Evolutionary conservation across 2,113 vertebrate genomes (phyloP).

Genomic region (Patagioenas fasciata): DNA sequence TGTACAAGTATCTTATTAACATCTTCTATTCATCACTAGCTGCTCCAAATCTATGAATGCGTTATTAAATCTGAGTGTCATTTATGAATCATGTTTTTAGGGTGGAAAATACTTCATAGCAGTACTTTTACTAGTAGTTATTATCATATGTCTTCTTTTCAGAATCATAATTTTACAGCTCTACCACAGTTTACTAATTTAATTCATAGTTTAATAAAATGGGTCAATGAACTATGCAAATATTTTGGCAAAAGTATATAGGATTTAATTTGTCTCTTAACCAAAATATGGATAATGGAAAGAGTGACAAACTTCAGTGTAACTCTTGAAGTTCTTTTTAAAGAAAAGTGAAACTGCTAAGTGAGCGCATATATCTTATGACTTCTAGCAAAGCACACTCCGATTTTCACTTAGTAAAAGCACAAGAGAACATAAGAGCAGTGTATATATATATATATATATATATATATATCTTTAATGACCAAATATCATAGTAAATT

Average conservation of each 20-base stretch:
- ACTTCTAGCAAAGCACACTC: not conserved
- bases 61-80: not conserved
- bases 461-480: no score
- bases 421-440: not conserved
- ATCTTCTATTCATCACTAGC: not conserved
- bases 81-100: not conserved
- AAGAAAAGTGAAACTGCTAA: not conserved
- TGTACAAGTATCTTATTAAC: not conserved
- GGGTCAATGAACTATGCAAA: not conserved
- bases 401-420: not conserved
- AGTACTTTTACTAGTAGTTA: not conserved
- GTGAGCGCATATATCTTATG: not conserved
- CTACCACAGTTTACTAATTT: not conserved
- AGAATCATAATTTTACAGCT: not conserved
- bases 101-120: not conserved
- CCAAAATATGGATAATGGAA: not conserved
- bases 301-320: not conserved
- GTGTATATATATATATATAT: no score
- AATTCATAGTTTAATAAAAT: not conserved
- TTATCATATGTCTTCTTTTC: not conserved
- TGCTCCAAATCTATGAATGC: not conserved
- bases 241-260: not conserved
- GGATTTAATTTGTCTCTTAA: not conserved
- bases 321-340: not conserved
- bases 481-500: not conserved